Percentiles rank a stretch among this genome's conserved stretches.
Conservation (phyloP, 2,888 invertebrate genomes). For the Rhagium mordax region DNA sequence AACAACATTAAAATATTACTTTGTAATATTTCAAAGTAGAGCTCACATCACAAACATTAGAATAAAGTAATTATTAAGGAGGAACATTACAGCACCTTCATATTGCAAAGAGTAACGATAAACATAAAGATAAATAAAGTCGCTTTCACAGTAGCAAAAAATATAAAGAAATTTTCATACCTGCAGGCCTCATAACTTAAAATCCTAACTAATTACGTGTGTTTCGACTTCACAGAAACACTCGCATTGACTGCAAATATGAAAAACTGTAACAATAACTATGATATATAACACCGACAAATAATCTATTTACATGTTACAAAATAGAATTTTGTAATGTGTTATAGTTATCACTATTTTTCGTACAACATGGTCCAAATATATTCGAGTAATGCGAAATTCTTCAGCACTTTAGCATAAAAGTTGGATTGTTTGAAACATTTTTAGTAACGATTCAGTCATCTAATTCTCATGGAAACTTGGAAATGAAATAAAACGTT, state of each 20-base stretch:
- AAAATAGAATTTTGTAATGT: constrained; percentile 1
- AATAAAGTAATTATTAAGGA: constrained; percentile 22
- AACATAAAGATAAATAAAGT: constrained; percentile 7
- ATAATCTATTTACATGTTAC: background rate
- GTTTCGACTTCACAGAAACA: background rate
- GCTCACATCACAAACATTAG: constrained; percentile 39
- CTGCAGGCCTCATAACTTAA: background rate
- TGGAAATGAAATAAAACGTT: too few relatives aligned
- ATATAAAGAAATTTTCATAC: background rate
- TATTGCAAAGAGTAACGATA: constrained; percentile 39
- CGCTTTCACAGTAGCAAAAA: constrained; percentile 17
- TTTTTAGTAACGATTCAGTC: too few relatives aligned
- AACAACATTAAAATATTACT: constrained; percentile 35
- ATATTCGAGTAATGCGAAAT: too few relatives aligned
- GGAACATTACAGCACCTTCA: constrained; percentile 41
- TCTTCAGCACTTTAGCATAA: too few relatives aligned
- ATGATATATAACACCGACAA: constrained; percentile 8
- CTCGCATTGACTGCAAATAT: background rate
- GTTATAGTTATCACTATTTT: constrained; percentile 12
- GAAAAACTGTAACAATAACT: background rate
- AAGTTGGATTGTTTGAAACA: too few relatives aligned
- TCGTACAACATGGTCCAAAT: too few relatives aligned
- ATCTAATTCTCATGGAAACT: too few relatives aligned
- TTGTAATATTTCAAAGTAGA: constrained; percentile 35
- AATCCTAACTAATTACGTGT: background rate